Evolutionary conservation across 2,888 invertebrate genomes (phyloP).

Genomic region (Parascotia fuliginaria): DNA sequence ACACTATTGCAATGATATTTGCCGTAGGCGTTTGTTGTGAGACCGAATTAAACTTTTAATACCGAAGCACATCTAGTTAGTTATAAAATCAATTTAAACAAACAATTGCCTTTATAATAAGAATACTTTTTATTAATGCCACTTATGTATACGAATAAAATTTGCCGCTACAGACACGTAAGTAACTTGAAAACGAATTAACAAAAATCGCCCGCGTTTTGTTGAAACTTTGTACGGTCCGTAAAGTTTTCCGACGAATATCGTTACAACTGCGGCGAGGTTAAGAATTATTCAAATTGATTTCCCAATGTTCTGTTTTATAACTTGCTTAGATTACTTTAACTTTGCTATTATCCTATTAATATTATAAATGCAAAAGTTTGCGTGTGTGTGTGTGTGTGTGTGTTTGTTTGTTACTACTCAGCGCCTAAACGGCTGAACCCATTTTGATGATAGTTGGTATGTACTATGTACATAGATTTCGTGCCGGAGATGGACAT

Average conservation of each 20-base stretch:
- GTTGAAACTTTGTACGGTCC: conserved; percentile 26
- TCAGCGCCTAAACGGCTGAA: too few species aligned
- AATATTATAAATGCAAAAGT: too few species aligned
- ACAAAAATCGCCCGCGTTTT: conserved; percentile 34
- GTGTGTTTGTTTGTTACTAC: too few species aligned
- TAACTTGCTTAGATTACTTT: conserved; percentile 24
- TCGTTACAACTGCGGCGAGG: conserved; percentile 34
- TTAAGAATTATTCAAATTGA: conserved; percentile 42
- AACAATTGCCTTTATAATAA: background rate
- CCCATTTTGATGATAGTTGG: too few species aligned
- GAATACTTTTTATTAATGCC: conserved; percentile 15
- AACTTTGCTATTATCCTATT: too few species aligned
- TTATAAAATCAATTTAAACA: background rate
- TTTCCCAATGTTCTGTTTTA: conserved; percentile 35
- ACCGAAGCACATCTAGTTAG: background rate
- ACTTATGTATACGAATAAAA: conserved; percentile 19
- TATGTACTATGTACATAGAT: too few species aligned
- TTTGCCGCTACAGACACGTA: conserved; percentile 17
- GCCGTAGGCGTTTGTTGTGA: too few species aligned
- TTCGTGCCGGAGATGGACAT: too few species aligned
- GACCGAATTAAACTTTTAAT: too few species aligned
- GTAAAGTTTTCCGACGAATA: conserved; percentile 35
- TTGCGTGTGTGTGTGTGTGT: too few species aligned
- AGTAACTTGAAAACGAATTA: conserved; percentile 40
- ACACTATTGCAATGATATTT: too few species aligned